Conservation (phyloP, 1,140 invertebrate species). For the Drosophila parabipectinata region DNA sequence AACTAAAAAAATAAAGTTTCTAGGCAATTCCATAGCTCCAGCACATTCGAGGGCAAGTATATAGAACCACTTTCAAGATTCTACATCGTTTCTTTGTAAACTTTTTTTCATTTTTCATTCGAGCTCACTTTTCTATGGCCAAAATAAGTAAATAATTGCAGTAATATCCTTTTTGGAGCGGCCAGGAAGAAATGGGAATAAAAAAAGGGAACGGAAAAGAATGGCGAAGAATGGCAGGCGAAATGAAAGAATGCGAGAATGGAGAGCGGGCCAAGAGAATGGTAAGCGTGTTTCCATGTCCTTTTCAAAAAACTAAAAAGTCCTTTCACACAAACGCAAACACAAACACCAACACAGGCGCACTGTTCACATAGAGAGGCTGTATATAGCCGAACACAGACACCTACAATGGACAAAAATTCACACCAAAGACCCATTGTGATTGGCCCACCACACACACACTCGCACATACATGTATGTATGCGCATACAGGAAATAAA, state of each 20-base stretch:
- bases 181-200: constrained; percentile 46
- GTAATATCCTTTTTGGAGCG: constrained; percentile 78
- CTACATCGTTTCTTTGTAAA: constrained; percentile 35
- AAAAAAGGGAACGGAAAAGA: constrained; percentile 42
- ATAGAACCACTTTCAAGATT: constrained; percentile 48
- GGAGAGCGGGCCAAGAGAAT: constrained; percentile 58
- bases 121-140: constrained; percentile 70
- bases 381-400: constrained; percentile 74
- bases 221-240: constrained; percentile 53
- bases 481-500: background rate
- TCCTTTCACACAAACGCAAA: constrained; percentile 65
- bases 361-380: constrained; percentile 54
- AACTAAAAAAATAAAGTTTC: background rate
- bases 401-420: constrained; percentile 82
- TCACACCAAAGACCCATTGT: constrained; percentile 79
- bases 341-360: constrained; percentile 20
- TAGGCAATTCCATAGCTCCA: no score
- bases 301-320: constrained; percentile 79
- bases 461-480: constrained; percentile 8
- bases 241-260: constrained; percentile 73
- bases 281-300: constrained; percentile 80
- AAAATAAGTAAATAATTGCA: constrained; percentile 83
- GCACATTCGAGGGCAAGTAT: constrained; percentile 30
- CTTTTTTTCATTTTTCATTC: constrained; percentile 36
- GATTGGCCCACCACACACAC: constrained; percentile 66